A percentile compares a stretch with the other conserved stretches of the same genome.
These are phyloP conservation scores for Chlorops oryzae DNA, from an alignment of 1,140 invertebrate species.

Conservation along the genomic window DNA sequence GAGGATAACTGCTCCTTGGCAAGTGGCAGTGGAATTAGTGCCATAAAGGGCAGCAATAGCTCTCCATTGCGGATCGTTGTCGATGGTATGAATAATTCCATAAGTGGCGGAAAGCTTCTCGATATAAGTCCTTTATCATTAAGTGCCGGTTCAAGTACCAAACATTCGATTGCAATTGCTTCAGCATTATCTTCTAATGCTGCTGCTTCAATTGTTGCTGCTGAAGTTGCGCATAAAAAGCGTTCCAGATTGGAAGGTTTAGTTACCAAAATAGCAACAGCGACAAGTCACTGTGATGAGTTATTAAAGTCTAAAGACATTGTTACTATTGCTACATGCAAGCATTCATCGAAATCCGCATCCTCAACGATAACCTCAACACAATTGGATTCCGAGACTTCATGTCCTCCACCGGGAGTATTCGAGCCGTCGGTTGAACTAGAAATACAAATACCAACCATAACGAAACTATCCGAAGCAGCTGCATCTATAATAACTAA, in stretches of 20 bases:
- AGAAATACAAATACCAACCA: conserved; percentile 57
- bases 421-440: conserved; percentile 59
- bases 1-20: conserved; percentile 48
- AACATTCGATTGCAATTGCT: too few relatives aligned
- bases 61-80: conserved; percentile 35
- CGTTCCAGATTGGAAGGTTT: conserved; percentile 56
- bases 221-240: conserved; percentile 37
- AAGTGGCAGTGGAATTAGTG: conserved; percentile 22
- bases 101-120: conserved; percentile 35
- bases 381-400: conserved; percentile 6
- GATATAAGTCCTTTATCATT: conserved; percentile 38
- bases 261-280: conserved; percentile 48
- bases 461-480: conserved; percentile 49
- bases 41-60: conserved; percentile 19
- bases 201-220: too few relatives aligned
- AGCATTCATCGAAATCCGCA: neutral
- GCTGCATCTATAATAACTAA: conserved; percentile 37
- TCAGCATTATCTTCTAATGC: too few relatives aligned
- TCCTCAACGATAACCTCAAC: neutral
- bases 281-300: conserved; percentile 31
- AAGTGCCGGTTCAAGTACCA: conserved; percentile 33
- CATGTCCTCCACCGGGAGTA: conserved; percentile 53
- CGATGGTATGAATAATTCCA: conserved; percentile 39
- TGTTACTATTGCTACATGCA: conserved; percentile 45
- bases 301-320: too few relatives aligned